These are phyloP conservation scores for Anastatus disparis DNA, from an alignment of 1,140 invertebrate species.

Conservation along the genomic window DNA sequence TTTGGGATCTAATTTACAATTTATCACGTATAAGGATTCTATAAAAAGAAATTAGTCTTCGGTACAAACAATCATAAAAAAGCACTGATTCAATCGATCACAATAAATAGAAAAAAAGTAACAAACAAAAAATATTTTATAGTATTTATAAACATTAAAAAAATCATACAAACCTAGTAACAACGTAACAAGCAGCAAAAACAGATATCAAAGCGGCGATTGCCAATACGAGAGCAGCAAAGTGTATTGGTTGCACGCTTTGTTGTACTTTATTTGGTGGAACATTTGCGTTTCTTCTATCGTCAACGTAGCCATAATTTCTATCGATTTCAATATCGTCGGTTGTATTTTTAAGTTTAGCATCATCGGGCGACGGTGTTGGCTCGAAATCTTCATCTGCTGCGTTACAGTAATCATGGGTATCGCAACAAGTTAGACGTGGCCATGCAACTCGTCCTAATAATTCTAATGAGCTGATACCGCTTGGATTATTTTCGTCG, in stretches of 20 bases:
- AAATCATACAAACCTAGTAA: slow-evolving; percentile 49
- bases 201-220: slow-evolving; percentile 55
- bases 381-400: slow-evolving; percentile 31
- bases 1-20: too few relatives aligned
- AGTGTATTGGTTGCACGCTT: slow-evolving; percentile 42
- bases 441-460: slow-evolving; percentile 44
- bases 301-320: too few relatives aligned
- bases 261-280: not conserved
- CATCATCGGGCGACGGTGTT: not conserved
- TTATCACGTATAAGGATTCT: too few relatives aligned
- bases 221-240: slow-evolving; percentile 51
- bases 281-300: too few relatives aligned
- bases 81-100: too few relatives aligned
- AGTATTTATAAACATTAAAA: too few relatives aligned
- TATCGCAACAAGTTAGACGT: slow-evolving; percentile 53
- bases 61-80: too few relatives aligned
- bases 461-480: not conserved
- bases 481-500: slow-evolving; percentile 17
- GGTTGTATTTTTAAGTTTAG: too few relatives aligned
- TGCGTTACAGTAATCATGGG: slow-evolving; percentile 54
- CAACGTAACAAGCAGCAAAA: slow-evolving; percentile 55
- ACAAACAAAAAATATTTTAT: too few relatives aligned
- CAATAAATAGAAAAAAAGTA: too few relatives aligned
- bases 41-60: too few relatives aligned
- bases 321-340: too few relatives aligned